Evolutionary conservation across 2,888 invertebrate genomes (phyloP), one percentile per base, ranked within the genome.

Genomic region (Trichogramma dendrolimi): DNA sequence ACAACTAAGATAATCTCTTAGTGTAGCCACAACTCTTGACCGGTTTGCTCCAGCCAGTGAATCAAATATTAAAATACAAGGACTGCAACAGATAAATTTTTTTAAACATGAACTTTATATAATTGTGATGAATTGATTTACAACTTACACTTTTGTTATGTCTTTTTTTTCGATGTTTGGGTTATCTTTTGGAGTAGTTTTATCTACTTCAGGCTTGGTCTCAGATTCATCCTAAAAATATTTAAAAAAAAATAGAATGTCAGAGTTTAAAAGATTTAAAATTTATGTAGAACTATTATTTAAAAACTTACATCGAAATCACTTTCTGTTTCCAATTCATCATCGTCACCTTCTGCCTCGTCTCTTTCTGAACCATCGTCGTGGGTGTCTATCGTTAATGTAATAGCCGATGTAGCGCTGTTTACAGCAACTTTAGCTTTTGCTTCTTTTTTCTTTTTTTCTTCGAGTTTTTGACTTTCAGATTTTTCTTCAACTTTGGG

Each of bases 61-160:
- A 81, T 98, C 97, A 79, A 97, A 96, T 74, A 98, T 92, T 64
- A 98, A 81, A 73, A 98, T 94, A 77, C 95, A 92, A 0, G 96
- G 94, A 72, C 92, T 92, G 82, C 66, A 86, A 85, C 10, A 39
- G 48, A 58, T 47, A 7, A 42, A 44, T 8, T 40, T 47, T 5
- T 68, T 68, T 67, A 66, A 64, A 55, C 52, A 55, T 61, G 67
- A 44, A 55, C 48, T 10, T 27, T 42, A 5, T 14, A 43, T 40
- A 44, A 14, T n/a, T 11, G 14, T 10, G 7, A 50, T 44, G 42
- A 44, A 11, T 40, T 40, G 44, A 53, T 46, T 46, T 4, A 10
- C 10, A 43, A 50, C 65, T 42, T 61, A 65, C 63, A 63, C 63
- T 65, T 65, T 65, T 44, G 10, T 57, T 8, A 63, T 14, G 58